Evolutionary conservation across 1,140 invertebrate genomes (phyloP).

Genomic region (Saxidomus purpurata): DNA sequence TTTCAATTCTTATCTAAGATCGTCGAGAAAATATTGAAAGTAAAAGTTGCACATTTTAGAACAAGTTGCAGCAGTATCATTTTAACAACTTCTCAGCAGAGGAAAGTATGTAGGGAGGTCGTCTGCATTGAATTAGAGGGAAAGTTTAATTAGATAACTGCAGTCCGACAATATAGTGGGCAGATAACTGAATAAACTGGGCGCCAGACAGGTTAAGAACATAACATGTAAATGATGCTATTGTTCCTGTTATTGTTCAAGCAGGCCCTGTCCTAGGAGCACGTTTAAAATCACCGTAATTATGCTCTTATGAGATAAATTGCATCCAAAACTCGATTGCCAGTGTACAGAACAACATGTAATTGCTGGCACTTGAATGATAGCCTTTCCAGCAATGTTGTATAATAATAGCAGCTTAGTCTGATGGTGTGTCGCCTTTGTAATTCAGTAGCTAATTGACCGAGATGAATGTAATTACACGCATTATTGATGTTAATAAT

Average conservation of each 20-base stretch:
- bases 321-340: constrained; percentile 13
- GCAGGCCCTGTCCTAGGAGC: neutral
- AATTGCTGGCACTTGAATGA: constrained; percentile 12
- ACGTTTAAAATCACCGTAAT: neutral
- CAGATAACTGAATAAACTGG: neutral
- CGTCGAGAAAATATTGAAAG: no score
- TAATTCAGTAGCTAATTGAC: neutral
- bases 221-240: neutral
- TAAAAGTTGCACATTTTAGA: no score
- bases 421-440: neutral
- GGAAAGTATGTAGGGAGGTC: no score
- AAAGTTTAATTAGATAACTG: no score
- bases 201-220: neutral
- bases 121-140: no score
- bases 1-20: no score
- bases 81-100: no score
- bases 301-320: neutral
- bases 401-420: neutral
- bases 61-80: no score
- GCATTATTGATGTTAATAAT: neutral
- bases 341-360: neutral
- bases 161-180: neutral
- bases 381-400: neutral
- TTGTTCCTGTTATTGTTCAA: neutral
- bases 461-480: neutral